These are phyloP conservation scores for Drosophila sordidula DNA, from an alignment of 2,888 invertebrate genomes.

Conservation along the genomic window DNA sequence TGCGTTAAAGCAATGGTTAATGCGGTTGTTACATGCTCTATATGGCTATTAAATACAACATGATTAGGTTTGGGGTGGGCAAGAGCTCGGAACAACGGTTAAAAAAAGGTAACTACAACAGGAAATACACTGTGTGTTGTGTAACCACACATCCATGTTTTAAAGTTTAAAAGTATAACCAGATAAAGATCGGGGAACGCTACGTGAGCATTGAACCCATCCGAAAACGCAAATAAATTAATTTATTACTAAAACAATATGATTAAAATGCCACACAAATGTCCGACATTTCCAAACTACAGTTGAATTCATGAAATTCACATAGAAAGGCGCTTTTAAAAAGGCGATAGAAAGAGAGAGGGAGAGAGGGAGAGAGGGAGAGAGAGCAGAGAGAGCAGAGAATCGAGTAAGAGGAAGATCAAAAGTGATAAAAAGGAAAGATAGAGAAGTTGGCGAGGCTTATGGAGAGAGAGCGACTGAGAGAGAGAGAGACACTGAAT, in stretches of 20 bases:
- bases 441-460: too few relatives aligned
- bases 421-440: too few relatives aligned
- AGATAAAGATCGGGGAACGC: background rate
- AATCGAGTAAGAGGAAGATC: too few relatives aligned
- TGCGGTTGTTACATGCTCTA: conserved; percentile 31
- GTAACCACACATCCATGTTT: conserved; percentile 12
- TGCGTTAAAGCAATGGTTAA: conserved; percentile 7
- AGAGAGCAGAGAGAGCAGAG: too few relatives aligned
- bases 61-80: conserved; percentile 1
- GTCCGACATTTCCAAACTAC: too few relatives aligned
- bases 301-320: background rate
- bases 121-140: conserved; percentile 6
- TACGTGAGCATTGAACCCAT: background rate
- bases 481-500: too few relatives aligned
- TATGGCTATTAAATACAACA: conserved; percentile 9
- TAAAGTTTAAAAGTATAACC: background rate
- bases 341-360: too few relatives aligned
- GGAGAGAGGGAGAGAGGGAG: too few relatives aligned
- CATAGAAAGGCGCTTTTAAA: background rate
- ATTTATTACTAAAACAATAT: too few relatives aligned
- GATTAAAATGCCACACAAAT: too few relatives aligned
- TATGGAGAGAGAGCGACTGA: background rate
- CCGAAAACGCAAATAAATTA: background rate
- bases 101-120: background rate
- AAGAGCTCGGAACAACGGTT: conserved; percentile 1